phyloP scores from a whole-genome alignment of 2,113 vertebrate genomes.

The Phocoena sinus region DNA sequence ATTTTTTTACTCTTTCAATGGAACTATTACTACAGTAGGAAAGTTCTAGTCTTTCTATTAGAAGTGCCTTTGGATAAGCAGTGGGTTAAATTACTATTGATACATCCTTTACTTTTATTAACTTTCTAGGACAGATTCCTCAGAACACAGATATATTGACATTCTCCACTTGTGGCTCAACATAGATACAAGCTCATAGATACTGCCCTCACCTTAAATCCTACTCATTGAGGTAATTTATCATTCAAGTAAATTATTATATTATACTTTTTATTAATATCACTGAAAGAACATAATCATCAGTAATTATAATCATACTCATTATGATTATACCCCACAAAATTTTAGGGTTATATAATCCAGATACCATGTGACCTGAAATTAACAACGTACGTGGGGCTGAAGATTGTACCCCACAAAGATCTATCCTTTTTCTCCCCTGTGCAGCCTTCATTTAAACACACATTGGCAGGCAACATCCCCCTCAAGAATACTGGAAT shows the following conservation, averaged over 20 bases:
- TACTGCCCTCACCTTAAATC: not conserved
- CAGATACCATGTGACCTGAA: not conserved
- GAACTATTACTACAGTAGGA: not conserved
- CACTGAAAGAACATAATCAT: not conserved
- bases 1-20: not conserved
- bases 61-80: not conserved
- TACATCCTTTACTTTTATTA: not conserved
- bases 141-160: not conserved
- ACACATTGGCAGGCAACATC: not conserved
- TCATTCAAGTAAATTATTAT: not conserved
- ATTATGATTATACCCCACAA: not conserved
- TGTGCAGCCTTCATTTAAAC: not conserved
- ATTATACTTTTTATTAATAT: not conserved
- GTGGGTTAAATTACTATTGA: not conserved
- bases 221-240: not conserved
- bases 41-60: not conserved
- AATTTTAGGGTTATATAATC: not conserved
- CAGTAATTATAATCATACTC: not conserved
- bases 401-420: not conserved
- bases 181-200: not conserved
- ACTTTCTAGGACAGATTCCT: not conserved
- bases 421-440: not conserved
- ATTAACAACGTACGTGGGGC: not conserved
- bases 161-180: not conserved
- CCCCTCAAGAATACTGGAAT: not conserved